Evolutionary conservation across 1,140 invertebrate genomes (phyloP).

Genomic region (Andricus grossulariae): DNA sequence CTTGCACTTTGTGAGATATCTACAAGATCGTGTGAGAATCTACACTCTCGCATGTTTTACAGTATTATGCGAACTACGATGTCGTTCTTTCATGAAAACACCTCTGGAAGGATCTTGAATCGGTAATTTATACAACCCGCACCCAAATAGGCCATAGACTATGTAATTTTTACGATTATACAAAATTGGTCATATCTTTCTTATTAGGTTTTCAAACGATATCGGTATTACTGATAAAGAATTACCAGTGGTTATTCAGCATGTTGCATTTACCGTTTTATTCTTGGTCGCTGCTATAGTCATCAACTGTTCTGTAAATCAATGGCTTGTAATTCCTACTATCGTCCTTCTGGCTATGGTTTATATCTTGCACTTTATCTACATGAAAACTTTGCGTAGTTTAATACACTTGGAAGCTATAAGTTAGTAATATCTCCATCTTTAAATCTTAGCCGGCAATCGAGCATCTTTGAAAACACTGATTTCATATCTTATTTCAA

Average conservation of each 20-base stretch:
- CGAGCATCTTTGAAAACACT: too few relatives aligned
- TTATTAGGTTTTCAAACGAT: constrained; percentile 72
- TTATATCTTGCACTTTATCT: constrained; percentile 78
- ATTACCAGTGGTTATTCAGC: constrained; percentile 70
- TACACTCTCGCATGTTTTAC: too few relatives aligned
- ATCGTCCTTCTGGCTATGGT: constrained; percentile 68
- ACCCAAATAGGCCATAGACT: too few relatives aligned
- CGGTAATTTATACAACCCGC: too few relatives aligned
- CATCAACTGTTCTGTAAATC: constrained; percentile 38
- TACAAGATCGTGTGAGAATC: too few relatives aligned
- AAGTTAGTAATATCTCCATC: constrained; percentile 74
- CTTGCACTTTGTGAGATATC: too few relatives aligned
- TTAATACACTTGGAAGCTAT: constrained; percentile 64
- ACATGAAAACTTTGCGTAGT: neutral
- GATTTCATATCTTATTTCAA: constrained; percentile 45
- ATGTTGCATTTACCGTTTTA: constrained; percentile 63
- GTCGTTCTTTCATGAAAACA: too few relatives aligned
- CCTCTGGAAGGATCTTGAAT: too few relatives aligned
- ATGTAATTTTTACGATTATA: neutral
- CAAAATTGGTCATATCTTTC: constrained; percentile 59
- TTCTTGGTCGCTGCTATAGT: constrained; percentile 24
- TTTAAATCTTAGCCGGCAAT: too few relatives aligned
- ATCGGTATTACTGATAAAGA: constrained; percentile 56
- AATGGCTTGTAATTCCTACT: constrained; percentile 40
- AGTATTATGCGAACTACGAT: too few relatives aligned